Conservation (phyloP, 2,113 vertebrate genomes). For the Proteles cristata region DNA sequence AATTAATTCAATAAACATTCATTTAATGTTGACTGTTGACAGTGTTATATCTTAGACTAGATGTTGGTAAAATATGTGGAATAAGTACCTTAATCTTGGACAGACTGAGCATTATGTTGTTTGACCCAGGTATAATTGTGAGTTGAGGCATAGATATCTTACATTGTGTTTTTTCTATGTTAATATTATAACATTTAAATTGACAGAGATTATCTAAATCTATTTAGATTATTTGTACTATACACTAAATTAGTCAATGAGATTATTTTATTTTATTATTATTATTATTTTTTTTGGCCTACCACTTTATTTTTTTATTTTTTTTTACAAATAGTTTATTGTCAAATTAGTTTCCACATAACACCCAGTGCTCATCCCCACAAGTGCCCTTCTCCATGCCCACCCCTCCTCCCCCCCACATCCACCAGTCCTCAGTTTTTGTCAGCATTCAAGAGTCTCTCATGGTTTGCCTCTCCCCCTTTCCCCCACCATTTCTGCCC, state of each 20-base stretch:
- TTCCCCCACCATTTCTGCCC: too few species aligned
- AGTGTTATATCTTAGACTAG: neutral
- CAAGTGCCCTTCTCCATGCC: too few species aligned
- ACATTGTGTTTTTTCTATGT: neutral
- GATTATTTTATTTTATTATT: neutral
- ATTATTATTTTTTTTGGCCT: too few species aligned
- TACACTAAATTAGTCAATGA: neutral
- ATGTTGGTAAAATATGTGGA: neutral
- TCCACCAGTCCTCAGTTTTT: too few species aligned
- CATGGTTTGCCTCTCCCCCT: too few species aligned
- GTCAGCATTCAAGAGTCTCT: too few species aligned
- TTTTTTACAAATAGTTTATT: too few species aligned
- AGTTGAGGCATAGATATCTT: neutral
- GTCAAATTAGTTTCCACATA: too few species aligned
- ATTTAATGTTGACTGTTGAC: neutral
- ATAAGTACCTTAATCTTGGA: conserved; percentile 12
- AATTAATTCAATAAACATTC: neutral
- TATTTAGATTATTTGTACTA: neutral
- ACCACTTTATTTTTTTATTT: too few species aligned
- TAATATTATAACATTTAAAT: neutral
- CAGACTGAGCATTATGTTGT: neutral
- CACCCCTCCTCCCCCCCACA: too few species aligned
- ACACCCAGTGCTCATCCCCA: too few species aligned
- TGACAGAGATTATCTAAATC: neutral
- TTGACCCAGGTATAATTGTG: neutral